Evolutionary conservation across 2,797 vertebrate species (phyloP).

Genomic region (Gymnothorax javanicus): DNA sequence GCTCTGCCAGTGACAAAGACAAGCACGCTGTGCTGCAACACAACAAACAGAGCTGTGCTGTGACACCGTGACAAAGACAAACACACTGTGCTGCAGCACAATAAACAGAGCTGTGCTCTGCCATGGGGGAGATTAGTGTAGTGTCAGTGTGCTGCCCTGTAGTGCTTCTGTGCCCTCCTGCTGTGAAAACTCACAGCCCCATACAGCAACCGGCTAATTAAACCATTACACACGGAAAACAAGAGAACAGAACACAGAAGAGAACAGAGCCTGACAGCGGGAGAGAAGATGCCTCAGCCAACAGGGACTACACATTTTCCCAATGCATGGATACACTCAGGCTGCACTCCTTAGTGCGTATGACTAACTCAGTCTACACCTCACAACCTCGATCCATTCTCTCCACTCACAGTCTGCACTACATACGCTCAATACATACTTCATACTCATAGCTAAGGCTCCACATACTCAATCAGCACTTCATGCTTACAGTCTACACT

Average conservation of each 20-base stretch:
- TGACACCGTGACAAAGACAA: no score
- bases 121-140: slow-evolving; percentile 59
- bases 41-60: no score
- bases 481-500: neutral
- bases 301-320: neutral
- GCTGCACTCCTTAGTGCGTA: no score
- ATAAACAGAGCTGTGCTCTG: neutral
- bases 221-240: slow-evolving; percentile 59
- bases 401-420: neutral
- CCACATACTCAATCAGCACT: neutral
- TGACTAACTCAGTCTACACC: neutral
- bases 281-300: slow-evolving; percentile 53
- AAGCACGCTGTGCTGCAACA: no score
- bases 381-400: neutral
- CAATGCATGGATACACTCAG: neutral
- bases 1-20: no score
- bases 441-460: neutral
- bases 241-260: slow-evolving; percentile 53
- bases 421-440: neutral
- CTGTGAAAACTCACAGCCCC: slow-evolving; percentile 64
- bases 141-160: slow-evolving; percentile 68
- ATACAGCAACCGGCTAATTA: slow-evolving; percentile 72
- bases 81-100: no score
- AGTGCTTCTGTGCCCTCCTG: slow-evolving; percentile 63
- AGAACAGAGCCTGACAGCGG: slow-evolving; percentile 40